Evolutionary conservation across 2,113 vertebrate species (phyloP), one percentile per base, ranked within the genome.

Genomic region (Prietella phreatophila): DNA sequence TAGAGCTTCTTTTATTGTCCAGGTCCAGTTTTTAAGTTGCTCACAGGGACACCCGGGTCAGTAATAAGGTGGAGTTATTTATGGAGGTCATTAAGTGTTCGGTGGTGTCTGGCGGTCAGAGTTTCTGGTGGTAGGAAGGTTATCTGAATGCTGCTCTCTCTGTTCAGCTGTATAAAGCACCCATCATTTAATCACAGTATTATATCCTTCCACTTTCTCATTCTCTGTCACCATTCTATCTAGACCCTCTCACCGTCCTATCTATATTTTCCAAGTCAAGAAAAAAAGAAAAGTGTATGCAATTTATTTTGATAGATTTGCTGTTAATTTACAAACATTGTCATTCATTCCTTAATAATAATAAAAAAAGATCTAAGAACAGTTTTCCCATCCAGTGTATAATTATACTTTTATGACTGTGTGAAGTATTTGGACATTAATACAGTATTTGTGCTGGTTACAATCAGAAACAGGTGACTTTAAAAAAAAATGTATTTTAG

Each of bases 41-140:
- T 63, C 14, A 61, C 76, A 25, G 60, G 22, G 25, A 81, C 73
- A 83, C 87, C 61, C 53, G n/a, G 85, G 86, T 82, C 87, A 82
- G 82, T 89, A 83, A 91, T 39, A 89, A 69, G 76, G 55, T 50
- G 58, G 63, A 69, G 90, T 90, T 91, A 88, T 93, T 93, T 91
- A 91, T 87, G 7, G 83, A 86, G 86, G 75, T 79, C 82, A 83
- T 91, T 93, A 90, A 78, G 58, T 89, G 85, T 88, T 82, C 85
- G 78, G 83, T 63, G 73, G 89, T 93, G 88, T 91, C 86, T 73
- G 56, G 33, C 47, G 76, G 89, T 81, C 89, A 89, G 87, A 81
- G 89, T 93, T 89, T 93, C 91, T 90, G 86, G 81, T 83, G 84
- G 83, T 85, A 89, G 87, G 87, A 81, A 78, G 71, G 88, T 81